Conservation (phyloP, 2,113 vertebrate genomes). For the Entomyzon cyanotis region DNA sequence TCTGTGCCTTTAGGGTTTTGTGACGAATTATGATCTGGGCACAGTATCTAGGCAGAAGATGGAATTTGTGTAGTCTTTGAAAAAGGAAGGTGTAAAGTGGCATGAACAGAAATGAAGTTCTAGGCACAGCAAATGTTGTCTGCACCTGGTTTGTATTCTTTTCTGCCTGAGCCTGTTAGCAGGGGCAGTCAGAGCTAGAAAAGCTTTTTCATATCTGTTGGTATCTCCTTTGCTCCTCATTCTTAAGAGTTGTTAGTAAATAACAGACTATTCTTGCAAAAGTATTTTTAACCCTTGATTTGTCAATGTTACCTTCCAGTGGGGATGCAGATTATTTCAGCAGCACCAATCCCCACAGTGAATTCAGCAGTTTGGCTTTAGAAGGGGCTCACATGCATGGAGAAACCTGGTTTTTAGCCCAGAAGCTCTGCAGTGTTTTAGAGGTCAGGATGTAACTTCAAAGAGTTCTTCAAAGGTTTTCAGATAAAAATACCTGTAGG, state of each 20-base stretch:
- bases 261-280: not conserved
- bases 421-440: not conserved
- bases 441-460: slow-evolving; percentile 34
- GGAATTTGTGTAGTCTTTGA: not conserved
- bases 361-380: not conserved
- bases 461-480: slow-evolving; percentile 37
- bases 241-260: not conserved
- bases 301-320: not conserved
- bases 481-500: slow-evolving; percentile 10
- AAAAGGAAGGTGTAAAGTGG: not conserved
- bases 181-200: not conserved
- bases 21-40: not conserved
- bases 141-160: not conserved
- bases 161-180: not conserved
- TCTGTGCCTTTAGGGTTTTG: not conserved
- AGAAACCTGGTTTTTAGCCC: not conserved
- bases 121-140: not conserved
- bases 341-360: not conserved
- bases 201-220: not conserved
- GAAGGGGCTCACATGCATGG: fast-evolving
- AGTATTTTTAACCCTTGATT: not conserved
- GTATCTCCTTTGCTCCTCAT: not conserved
- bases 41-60: not conserved
- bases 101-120: not conserved
- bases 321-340: not conserved